A percentile compares a stretch with the other conserved stretches of the same genome.
These are phyloP conservation scores for Cephus pulcher DNA, from an alignment of 2,888 invertebrate species.

Conservation along the genomic window DNA sequence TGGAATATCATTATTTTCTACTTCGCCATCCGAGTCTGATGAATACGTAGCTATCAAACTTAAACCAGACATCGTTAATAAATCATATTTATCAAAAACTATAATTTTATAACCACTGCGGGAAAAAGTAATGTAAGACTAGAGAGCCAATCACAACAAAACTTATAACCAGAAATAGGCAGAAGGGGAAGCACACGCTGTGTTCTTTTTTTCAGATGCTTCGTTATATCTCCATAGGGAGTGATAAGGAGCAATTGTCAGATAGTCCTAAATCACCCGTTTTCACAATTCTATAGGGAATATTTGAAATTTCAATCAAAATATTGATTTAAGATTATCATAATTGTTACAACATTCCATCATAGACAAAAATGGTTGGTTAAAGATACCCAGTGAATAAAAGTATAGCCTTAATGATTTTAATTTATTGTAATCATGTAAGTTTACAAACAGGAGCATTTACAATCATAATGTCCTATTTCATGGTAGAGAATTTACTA, in stretches of 20 bases:
- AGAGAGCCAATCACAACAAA: neutral
- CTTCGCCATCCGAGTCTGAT: conserved; percentile 52
- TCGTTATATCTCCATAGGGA: no score
- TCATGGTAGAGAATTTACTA: conserved; percentile 24
- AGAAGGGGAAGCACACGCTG: neutral
- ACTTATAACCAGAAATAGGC: neutral
- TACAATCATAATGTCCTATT: conserved; percentile 16
- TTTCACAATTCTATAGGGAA: neutral
- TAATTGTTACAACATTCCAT: neutral
- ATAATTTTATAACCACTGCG: neutral
- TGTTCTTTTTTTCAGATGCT: no score
- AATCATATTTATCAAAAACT: conserved; percentile 1
- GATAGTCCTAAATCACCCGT: no score
- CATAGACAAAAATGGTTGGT: neutral
- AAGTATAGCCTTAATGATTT: conserved; percentile 1
- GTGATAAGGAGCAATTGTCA: no score
- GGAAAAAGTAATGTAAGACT: neutral
- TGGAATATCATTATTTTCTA: conserved; percentile 23
- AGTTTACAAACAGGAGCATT: conserved; percentile 29
- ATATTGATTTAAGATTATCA: neutral
- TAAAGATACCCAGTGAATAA: neutral
- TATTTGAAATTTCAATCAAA: neutral
- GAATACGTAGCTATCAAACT: conserved; percentile 51
- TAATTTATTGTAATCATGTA: conserved; percentile 10
- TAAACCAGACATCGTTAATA: conserved; percentile 47